Evolutionary conservation across 2,797 vertebrate species (phyloP).

Genomic region (Parotocinclus haroldoi): DNA sequence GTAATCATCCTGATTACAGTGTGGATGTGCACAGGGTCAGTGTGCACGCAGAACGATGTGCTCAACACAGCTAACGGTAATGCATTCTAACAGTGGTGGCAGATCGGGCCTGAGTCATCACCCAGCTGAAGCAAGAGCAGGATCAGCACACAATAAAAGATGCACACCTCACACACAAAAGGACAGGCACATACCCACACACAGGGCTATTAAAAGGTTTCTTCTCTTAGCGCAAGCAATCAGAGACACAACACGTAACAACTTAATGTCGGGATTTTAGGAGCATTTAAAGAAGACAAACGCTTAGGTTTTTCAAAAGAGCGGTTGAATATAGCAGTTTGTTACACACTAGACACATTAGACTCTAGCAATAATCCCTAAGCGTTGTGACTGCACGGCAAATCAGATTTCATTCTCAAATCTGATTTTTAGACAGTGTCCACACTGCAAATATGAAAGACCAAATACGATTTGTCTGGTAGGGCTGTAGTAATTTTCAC

Average conservation of each 20-base stretch:
- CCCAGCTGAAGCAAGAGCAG: slow-evolving; percentile 17
- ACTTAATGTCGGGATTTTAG: slow-evolving; percentile 18
- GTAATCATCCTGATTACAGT: slow-evolving; percentile 27
- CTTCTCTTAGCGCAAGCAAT: slow-evolving; percentile 40
- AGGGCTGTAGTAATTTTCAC: too few species aligned
- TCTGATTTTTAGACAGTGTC: too few species aligned
- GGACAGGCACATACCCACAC: slow-evolving; percentile 3
- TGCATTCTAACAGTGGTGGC: slow-evolving; percentile 9
- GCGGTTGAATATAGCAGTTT: too few species aligned
- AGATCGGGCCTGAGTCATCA: slow-evolving; percentile 43
- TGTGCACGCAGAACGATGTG: slow-evolving; percentile 1
- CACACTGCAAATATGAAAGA: too few species aligned
- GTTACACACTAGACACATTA: too few species aligned
- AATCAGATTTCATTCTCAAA: too few species aligned
- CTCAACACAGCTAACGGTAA: slow-evolving; percentile 17
- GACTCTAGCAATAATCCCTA: too few species aligned
- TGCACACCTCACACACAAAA: slow-evolving; percentile 2
- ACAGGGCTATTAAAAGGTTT: slow-evolving; percentile 41
- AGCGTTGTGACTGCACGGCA: too few species aligned
- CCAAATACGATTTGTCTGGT: too few species aligned
- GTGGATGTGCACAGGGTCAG: slow-evolving; percentile 7
- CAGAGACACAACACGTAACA: slow-evolving; percentile 32
- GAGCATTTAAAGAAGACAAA: not conserved
- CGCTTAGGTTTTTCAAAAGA: too few species aligned
- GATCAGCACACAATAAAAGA: slow-evolving; percentile 28